Evolutionary conservation across 2,113 vertebrate species (phyloP).

Genomic region (Megaptera novaeangliae): DNA sequence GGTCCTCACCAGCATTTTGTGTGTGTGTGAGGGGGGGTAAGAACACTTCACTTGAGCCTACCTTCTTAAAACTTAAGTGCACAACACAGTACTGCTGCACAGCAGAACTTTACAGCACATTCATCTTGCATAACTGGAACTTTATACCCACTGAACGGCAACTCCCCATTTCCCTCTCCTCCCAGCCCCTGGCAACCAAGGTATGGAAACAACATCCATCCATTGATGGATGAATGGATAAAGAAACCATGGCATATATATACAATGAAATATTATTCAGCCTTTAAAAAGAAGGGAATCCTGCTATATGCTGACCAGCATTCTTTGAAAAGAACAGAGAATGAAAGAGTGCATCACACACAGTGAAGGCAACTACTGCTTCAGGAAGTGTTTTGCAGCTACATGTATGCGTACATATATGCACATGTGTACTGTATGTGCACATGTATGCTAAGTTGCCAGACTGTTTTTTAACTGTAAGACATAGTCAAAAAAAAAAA

Average conservation of each 20-base stretch:
- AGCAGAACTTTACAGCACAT: background rate
- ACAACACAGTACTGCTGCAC: background rate
- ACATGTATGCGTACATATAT: background rate
- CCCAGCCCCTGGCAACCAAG: background rate
- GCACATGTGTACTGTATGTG: background rate
- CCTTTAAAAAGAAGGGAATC: background rate
- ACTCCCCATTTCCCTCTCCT: background rate
- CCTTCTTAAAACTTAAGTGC: background rate
- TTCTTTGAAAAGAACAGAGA: background rate
- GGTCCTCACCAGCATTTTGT: background rate
- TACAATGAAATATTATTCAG: background rate
- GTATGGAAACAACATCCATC: background rate
- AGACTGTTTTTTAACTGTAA: background rate
- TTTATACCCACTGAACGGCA: background rate
- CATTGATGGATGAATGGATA: background rate
- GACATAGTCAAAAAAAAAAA: no score
- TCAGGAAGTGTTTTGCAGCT: background rate
- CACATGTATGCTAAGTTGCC: background rate
- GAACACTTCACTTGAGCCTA: background rate
- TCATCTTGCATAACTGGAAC: background rate
- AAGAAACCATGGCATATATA: background rate
- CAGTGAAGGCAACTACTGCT: background rate
- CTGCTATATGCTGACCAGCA: background rate
- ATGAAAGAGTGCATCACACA: background rate
- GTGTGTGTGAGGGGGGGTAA: background rate